Conservation (phyloP, 2,888 invertebrate genomes). For the Resseliella maxima region DNA sequence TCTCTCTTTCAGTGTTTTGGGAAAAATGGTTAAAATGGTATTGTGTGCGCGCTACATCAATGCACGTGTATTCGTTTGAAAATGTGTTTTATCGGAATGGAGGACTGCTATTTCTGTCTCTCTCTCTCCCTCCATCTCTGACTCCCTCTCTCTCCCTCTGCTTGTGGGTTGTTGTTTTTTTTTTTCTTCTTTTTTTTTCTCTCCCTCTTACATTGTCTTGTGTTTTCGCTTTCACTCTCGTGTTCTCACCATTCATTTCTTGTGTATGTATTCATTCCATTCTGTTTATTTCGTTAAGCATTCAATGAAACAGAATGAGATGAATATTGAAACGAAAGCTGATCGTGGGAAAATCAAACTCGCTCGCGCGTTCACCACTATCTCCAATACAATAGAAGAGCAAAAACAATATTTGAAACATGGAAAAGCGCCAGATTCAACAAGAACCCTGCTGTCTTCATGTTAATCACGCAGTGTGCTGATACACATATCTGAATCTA, state of each 20-base stretch:
- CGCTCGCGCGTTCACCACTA: background rate
- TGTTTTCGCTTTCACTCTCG: too few relatives aligned
- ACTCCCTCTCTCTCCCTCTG: too few relatives aligned
- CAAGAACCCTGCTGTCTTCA: background rate
- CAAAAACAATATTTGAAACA: too few relatives aligned
- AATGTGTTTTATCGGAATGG: background rate
- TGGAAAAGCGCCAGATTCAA: slow-evolving; percentile 4
- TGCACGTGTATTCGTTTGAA: slow-evolving; percentile 9
- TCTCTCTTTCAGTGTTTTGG: background rate
- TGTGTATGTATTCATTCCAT: background rate
- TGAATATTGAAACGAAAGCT: background rate
- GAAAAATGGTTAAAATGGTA: background rate
- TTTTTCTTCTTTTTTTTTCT: too few relatives aligned
- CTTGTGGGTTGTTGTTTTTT: too few relatives aligned
- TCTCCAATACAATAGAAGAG: background rate
- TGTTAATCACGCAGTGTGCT: background rate
- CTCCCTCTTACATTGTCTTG: too few relatives aligned
- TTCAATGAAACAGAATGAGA: background rate
- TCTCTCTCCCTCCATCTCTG: background rate
- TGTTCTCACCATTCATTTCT: too few relatives aligned
- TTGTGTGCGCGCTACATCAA: background rate
- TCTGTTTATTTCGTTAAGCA: background rate
- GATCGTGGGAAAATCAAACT: background rate
- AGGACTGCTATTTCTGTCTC: too few relatives aligned
- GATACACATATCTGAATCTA: background rate